A percentile compares a stretch with the other conserved stretches of the same genome.
These are phyloP conservation scores for Asobara japonica DNA, from an alignment of 1,140 invertebrate genomes.

Conservation along the genomic window DNA sequence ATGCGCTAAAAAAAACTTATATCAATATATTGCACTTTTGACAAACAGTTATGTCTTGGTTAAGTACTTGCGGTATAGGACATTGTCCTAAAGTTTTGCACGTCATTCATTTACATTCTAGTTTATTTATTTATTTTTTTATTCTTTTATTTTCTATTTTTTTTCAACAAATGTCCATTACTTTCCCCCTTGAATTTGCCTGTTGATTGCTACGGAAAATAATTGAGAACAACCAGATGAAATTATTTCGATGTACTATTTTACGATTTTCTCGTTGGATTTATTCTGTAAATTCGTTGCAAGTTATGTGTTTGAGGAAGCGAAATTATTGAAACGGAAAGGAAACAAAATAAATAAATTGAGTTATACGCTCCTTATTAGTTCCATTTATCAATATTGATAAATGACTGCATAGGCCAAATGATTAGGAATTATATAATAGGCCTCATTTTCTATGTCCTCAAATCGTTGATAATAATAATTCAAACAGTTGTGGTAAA, in stretches of 20 bases:
- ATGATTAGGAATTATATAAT: background rate
- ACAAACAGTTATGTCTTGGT: slow-evolving; percentile 62
- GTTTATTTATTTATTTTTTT: slow-evolving; percentile 6
- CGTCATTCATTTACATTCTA: slow-evolving; percentile 31
- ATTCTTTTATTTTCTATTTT: background rate
- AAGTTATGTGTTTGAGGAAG: background rate
- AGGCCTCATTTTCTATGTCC: background rate
- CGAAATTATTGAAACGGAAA: background rate
- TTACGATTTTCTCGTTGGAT: slow-evolving; percentile 1
- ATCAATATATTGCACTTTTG: slow-evolving; percentile 67
- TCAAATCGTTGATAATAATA: slow-evolving; percentile 15
- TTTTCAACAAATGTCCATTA: background rate
- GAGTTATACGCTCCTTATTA: background rate
- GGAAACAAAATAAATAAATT: too few relatives aligned
- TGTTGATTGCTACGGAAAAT: background rate
- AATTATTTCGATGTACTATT: slow-evolving; percentile 45
- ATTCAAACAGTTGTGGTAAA: background rate
- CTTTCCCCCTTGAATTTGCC: background rate
- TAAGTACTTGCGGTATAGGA: slow-evolving; percentile 65
- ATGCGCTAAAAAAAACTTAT: slow-evolving; percentile 54
- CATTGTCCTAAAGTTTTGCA: slow-evolving; percentile 49
- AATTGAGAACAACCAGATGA: slow-evolving; percentile 15
- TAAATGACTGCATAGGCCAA: background rate
- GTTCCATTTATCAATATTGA: background rate
- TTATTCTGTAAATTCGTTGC: slow-evolving; percentile 18